phyloP scores from a whole-genome alignment of 1,140 invertebrate species.

The Antheraea pernyi region DNA sequence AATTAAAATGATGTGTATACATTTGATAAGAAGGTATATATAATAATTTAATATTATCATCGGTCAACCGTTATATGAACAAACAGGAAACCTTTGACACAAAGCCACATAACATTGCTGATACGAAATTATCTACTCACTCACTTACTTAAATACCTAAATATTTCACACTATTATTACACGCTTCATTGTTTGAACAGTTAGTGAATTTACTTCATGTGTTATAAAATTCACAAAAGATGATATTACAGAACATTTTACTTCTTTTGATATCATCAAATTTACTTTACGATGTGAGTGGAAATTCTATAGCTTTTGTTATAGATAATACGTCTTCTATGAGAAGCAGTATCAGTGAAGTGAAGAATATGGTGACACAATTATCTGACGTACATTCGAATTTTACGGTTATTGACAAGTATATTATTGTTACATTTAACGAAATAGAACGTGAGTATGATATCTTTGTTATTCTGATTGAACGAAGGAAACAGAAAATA shows the following conservation, averaged over 20 bases:
- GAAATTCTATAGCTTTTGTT: neutral
- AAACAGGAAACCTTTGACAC: neutral
- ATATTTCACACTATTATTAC: neutral
- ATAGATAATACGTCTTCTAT: neutral
- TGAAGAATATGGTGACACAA: neutral
- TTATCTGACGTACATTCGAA: neutral
- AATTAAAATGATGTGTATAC: neutral
- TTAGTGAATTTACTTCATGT: neutral
- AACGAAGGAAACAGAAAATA: too few species aligned
- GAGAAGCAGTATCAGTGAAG: neutral
- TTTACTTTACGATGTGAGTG: neutral
- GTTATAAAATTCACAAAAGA: neutral
- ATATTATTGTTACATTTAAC: neutral
- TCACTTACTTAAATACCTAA: neutral
- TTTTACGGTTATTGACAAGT: neutral
- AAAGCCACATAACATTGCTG: too few species aligned
- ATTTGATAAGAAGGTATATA: neutral
- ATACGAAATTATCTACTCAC: too few species aligned
- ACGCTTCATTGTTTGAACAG: neutral
- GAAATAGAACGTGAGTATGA: neutral
- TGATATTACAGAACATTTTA: neutral
- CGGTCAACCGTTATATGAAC: neutral
- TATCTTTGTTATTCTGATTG: too few species aligned
- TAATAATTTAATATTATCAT: neutral
- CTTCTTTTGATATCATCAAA: neutral